Conservation (phyloP, 2,113 vertebrate species). For the Meriones unguiculatus region DNA sequence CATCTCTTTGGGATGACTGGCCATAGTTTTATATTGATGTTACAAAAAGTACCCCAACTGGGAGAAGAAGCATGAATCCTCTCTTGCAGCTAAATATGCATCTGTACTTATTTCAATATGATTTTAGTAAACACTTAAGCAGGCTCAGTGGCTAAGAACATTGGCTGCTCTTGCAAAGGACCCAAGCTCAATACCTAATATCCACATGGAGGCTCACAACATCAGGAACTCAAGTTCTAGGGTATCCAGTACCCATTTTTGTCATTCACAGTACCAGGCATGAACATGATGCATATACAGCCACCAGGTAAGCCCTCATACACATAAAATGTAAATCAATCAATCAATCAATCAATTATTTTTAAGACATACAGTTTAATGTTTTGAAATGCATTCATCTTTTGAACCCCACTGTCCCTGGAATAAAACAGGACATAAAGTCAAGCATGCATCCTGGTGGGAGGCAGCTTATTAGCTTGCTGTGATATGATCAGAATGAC, state of each 20-base stretch:
- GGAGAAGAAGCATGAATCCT: neutral
- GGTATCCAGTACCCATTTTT: neutral
- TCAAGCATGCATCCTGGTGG: neutral
- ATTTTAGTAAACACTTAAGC: neutral
- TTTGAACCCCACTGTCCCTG: neutral
- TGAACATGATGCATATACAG: neutral
- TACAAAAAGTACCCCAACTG: neutral
- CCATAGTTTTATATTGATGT: neutral
- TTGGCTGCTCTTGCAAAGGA: neutral
- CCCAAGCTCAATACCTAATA: neutral
- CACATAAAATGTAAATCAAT: neutral
- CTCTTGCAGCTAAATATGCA: neutral
- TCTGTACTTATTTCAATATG: neutral
- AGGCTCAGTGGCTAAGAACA: neutral
- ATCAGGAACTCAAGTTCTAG: neutral
- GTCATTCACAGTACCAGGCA: neutral
- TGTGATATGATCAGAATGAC: neutral
- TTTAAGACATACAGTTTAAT: too few species aligned
- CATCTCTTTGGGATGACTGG: neutral
- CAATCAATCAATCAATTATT: too few species aligned
- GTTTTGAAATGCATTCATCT: neutral
- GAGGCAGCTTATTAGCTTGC: neutral
- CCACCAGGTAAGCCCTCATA: neutral
- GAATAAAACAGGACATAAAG: neutral
- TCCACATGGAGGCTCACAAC: neutral